Evolutionary conservation across 2,888 invertebrate genomes (phyloP).

Genomic region (Galeruca laticollis): DNA sequence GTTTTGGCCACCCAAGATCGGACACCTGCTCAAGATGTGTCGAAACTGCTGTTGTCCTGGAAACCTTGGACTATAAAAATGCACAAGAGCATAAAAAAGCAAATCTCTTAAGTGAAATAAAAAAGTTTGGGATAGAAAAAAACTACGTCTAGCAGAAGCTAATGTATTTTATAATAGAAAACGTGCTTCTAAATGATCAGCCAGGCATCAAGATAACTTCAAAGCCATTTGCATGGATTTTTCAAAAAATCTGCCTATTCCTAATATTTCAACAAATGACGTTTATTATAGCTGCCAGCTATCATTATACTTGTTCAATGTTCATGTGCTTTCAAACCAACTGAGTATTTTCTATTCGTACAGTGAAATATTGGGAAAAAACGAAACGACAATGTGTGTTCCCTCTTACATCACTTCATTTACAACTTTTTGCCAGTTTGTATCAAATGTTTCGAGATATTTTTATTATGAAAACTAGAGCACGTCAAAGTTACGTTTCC

Average conservation of each 20-base stretch:
- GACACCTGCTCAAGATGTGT: slow-evolving; percentile 44
- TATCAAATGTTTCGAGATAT: too few species aligned
- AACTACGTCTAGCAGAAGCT: slow-evolving; percentile 17
- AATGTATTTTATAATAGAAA: slow-evolving; percentile 29
- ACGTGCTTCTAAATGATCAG: slow-evolving; percentile 22
- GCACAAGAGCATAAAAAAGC: too few species aligned
- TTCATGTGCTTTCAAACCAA: slow-evolving; percentile 22
- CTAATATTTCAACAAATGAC: slow-evolving; percentile 28
- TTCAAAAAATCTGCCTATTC: slow-evolving; percentile 18
- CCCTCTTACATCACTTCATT: neutral
- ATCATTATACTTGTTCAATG: slow-evolving; percentile 36
- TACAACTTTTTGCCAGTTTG: neutral
- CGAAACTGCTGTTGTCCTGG: slow-evolving; percentile 16
- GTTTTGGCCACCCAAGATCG: slow-evolving; percentile 55
- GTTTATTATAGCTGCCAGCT: slow-evolving; percentile 21
- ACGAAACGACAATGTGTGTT: slow-evolving; percentile 14
- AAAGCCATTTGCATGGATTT: too few species aligned
- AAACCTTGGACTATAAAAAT: neutral
- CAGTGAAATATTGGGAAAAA: slow-evolving; percentile 18
- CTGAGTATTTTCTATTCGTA: slow-evolving; percentile 13
- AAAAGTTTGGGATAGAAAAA: neutral
- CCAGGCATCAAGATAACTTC: too few species aligned
- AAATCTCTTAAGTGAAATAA: neutral
- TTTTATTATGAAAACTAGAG: too few species aligned
- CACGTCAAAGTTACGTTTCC: too few species aligned